A percentile compares a stretch with the other conserved stretches of the same genome.
These are phyloP conservation scores for Orchestia grillus DNA, from an alignment of 1,140 invertebrate genomes.

Conservation along the genomic window DNA sequence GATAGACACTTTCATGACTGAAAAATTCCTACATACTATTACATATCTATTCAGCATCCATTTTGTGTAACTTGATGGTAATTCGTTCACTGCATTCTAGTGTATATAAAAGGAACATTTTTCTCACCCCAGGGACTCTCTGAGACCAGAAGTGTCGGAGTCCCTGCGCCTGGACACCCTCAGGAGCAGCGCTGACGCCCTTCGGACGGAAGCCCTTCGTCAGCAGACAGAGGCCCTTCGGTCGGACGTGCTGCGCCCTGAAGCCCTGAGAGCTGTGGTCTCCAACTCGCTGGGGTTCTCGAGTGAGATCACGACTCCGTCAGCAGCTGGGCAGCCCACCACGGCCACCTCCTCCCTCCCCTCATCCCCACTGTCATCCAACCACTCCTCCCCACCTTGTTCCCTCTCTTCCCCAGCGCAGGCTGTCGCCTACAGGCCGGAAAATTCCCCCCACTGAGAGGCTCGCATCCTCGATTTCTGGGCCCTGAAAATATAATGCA, in stretches of 20 bases:
- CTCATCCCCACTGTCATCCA: conserved; percentile 24
- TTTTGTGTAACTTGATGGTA: too few species aligned
- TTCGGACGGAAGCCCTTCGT: not conserved
- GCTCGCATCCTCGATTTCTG: not conserved
- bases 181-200: not conserved
- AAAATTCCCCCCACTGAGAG: conserved; percentile 22
- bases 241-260: not conserved
- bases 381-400: not conserved
- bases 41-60: too few species aligned
- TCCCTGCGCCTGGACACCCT: not conserved
- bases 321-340: not conserved
- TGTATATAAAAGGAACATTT: not conserved
- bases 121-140: not conserved
- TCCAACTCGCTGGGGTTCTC: not conserved
- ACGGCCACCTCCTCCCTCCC: not conserved
- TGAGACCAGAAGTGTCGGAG: conserved; percentile 11
- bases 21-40: too few species aligned
- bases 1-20: too few species aligned
- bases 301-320: not conserved
- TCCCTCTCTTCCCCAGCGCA: conserved; percentile 30
- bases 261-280: conserved; percentile 20
- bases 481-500: not conserved
- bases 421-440: not conserved
- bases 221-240: not conserved
- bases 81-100: too few species aligned